phyloP scores from a whole-genome alignment of 2,797 vertebrate genomes.

The Chiloscyllium punctatum region DNA sequence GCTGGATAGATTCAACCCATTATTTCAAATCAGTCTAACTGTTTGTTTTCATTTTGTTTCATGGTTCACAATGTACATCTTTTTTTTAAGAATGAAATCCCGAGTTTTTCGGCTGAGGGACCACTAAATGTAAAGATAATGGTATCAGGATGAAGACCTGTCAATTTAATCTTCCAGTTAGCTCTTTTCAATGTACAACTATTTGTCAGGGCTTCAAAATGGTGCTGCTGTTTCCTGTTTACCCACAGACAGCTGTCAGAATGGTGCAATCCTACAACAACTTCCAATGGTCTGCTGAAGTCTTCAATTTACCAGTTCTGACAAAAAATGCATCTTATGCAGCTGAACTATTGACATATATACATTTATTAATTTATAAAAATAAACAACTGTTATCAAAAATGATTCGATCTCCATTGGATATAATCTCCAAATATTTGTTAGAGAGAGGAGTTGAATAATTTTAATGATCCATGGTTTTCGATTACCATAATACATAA shows the following conservation, averaged over 20 bases:
- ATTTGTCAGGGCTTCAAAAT: not conserved
- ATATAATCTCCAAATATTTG: not conserved
- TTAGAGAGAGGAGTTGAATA: not conserved
- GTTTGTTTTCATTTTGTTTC: not conserved
- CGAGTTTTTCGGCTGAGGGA: not conserved
- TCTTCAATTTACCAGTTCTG: not conserved
- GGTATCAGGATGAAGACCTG: not conserved
- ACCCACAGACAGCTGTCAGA: not conserved
- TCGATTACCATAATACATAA: not conserved
- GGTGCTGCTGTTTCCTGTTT: not conserved
- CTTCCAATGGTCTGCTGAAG: not conserved
- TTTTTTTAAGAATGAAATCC: not conserved
- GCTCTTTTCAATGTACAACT: not conserved
- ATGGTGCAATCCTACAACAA: not conserved
- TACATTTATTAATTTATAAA: not conserved
- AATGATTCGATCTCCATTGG: not conserved
- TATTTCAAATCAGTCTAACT: not conserved
- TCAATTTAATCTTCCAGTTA: constrained; percentile 9
- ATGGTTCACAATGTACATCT: not conserved
- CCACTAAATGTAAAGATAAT: constrained; percentile 11
- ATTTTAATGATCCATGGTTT: not conserved
- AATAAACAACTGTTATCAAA: not conserved
- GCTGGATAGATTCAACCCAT: too few relatives aligned
- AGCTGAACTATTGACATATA: not conserved
- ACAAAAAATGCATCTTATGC: not conserved